phyloP scores from a whole-genome alignment of 2,113 vertebrate species.

The Pleuronectes platessa region DNA sequence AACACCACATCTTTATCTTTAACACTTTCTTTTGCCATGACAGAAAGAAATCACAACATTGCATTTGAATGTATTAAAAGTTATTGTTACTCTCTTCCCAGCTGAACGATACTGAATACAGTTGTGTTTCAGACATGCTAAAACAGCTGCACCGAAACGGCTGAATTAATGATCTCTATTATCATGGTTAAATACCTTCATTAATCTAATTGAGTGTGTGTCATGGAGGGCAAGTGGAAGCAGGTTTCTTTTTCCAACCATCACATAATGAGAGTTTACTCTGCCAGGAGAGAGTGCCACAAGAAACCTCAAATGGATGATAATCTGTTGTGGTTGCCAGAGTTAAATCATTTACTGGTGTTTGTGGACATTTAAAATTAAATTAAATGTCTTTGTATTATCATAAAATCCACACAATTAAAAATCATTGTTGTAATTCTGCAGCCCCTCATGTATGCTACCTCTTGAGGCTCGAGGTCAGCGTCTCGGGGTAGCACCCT shows the following conservation, averaged over 20 bases:
- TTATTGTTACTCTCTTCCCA: not conserved
- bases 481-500: slow-evolving; percentile 82
- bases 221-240: slow-evolving; percentile 11
- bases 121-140: slow-evolving; percentile 19
- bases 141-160: not conserved
- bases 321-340: not conserved
- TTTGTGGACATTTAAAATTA: not conserved
- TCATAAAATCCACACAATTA: not conserved
- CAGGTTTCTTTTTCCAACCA: slow-evolving; percentile 2
- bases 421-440: not conserved
- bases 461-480: slow-evolving; percentile 65
- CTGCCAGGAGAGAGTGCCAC: not conserved
- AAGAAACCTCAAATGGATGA: not conserved
- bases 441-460: slow-evolving; percentile 18
- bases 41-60: not conserved
- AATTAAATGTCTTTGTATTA: not conserved
- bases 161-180: not conserved
- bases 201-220: not conserved
- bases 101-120: not conserved
- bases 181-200: not conserved
- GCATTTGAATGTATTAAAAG: not conserved
- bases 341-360: not conserved
- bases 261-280: not conserved
- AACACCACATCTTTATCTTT: not conserved
- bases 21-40: not conserved